Evolutionary conservation across 2,797 vertebrate genomes (phyloP).

Genomic region (Thripadectes ignobilis): DNA sequence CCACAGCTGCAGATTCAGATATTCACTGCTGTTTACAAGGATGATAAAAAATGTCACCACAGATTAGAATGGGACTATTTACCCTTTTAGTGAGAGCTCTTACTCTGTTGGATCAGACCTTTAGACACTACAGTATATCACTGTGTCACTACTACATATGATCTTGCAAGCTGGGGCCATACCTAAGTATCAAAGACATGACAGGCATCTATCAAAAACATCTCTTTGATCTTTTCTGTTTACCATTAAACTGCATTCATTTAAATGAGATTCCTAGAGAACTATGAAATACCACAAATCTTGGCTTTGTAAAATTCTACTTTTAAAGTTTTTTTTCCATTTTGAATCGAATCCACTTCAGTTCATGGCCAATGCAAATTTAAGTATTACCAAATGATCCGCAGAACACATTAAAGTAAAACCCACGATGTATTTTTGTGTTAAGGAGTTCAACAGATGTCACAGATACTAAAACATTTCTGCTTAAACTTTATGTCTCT

Average conservation of each 20-base stretch:
- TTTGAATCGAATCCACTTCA: neutral
- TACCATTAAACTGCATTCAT: neutral
- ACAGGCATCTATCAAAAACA: neutral
- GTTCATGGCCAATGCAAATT: neutral
- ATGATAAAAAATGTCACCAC: neutral
- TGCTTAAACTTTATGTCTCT: neutral
- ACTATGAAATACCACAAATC: neutral
- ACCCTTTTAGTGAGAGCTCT: neutral
- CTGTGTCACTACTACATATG: too few species aligned
- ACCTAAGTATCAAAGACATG: neutral
- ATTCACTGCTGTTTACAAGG: neutral
- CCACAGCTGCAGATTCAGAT: neutral
- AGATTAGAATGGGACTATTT: neutral
- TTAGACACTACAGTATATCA: neutral
- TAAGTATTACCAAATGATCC: neutral
- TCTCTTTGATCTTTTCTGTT: neutral
- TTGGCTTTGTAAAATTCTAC: neutral
- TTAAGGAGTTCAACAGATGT: neutral
- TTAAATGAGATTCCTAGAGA: neutral
- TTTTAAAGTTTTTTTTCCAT: neutral
- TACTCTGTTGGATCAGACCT: neutral
- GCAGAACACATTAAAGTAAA: neutral
- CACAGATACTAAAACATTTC: neutral
- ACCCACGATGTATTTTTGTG: neutral
- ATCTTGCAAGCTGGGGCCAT: neutral